Evolutionary conservation across 2,797 vertebrate genomes (phyloP).

Genomic region (Hippopotamyrus pictus): DNA sequence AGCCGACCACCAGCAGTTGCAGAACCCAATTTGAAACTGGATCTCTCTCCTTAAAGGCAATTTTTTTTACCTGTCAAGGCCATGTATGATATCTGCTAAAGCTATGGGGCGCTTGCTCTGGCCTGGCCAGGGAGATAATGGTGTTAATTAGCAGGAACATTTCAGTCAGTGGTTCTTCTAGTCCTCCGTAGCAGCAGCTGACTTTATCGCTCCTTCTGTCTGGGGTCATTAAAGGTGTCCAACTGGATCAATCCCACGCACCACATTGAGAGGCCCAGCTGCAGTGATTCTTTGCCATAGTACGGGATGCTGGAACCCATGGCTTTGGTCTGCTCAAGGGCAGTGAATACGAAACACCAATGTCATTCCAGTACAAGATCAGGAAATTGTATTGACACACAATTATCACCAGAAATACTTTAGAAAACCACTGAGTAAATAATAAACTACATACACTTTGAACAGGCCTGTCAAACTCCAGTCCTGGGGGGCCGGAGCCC

Average conservation of each 20-base stretch:
- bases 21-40: background rate
- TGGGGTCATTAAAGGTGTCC: background rate
- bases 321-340: background rate
- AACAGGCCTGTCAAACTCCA: background rate
- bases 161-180: slow-evolving; percentile 3
- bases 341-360: background rate
- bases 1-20: background rate
- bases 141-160: slow-evolving; percentile 16
- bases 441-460: background rate
- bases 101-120: background rate
- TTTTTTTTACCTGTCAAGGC: slow-evolving; percentile 17
- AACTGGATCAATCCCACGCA: background rate
- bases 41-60: background rate
- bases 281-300: background rate
- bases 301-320: background rate
- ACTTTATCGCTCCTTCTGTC: background rate
- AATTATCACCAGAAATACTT: background rate
- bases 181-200: background rate
- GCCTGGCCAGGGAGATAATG: slow-evolving; percentile 18
- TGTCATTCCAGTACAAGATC: background rate
- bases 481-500: background rate
- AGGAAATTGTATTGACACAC: background rate
- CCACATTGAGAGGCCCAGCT: slow-evolving; percentile 3
- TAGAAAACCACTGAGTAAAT: background rate
- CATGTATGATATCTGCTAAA: background rate